phyloP scores from a whole-genome alignment of 1,140 invertebrate genomes.

The Drosophila insularis region DNA sequence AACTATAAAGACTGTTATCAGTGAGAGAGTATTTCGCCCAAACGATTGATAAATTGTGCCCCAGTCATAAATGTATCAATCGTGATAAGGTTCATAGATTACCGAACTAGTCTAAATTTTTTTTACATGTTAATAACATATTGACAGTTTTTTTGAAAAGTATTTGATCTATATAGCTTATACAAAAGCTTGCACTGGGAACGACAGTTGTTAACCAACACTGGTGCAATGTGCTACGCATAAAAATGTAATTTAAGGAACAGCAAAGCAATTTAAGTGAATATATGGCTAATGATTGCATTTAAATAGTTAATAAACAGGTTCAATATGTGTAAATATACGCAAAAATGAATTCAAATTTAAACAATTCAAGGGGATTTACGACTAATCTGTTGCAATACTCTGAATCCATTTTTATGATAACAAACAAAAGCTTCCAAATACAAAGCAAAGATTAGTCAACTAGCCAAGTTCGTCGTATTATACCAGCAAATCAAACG shows the following conservation, averaged over 20 bases:
- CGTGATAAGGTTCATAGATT: not conserved
- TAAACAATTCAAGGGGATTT: not conserved
- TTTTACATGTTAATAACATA: not conserved
- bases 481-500: slow-evolving; percentile 58
- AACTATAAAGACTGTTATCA: not conserved
- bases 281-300: too few species aligned
- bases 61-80: not conserved
- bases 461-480: slow-evolving; percentile 37
- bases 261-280: too few species aligned
- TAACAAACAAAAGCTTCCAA: slow-evolving; percentile 9
- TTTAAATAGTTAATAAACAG: too few species aligned
- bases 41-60: not conserved
- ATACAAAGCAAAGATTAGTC: slow-evolving; percentile 28
- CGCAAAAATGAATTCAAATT: not conserved
- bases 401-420: not conserved
- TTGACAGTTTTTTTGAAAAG: not conserved
- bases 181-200: not conserved
- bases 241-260: too few species aligned
- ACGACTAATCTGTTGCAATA: not conserved
- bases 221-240: not conserved
- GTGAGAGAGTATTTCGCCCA: not conserved
- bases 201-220: not conserved
- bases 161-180: not conserved
- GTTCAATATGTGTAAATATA: too few species aligned
- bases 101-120: not conserved